Base-by-base conservation (phyloP, 2,888 invertebrate species). In the Hedychridium roseum region DNA sequence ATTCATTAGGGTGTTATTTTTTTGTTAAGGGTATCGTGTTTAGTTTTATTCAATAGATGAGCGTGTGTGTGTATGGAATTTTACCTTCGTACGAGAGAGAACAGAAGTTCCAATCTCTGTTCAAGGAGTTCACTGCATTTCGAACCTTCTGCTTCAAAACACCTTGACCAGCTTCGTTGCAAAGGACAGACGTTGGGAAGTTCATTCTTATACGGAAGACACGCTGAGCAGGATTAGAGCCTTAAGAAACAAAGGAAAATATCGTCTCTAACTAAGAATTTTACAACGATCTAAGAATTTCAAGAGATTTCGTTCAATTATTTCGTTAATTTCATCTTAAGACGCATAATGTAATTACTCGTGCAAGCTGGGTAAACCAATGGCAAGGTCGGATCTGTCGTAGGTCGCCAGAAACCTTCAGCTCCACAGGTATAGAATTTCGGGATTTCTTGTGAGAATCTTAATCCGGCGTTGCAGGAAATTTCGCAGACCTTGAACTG, bases 401-500 rank as follows among this genome's bases (percentile, higher is more conserved):
- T 93, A 39, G 97, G 97, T 64, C 95, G 84, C 98, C 97, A 98
- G 80, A 94, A 92, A 28, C 97, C 98, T 86, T 97, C 97, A 42
- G 92, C 92, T n/a, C 96, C 97, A 74, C 98, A 98, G 1, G 94
- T 94, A 78, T 96, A 98, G 84, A 97, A 97, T 62, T 92, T 91
- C 1, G 97, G 96, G n/a, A 96, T 92, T 45, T 88, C 87, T 73
- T 94, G 91, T 0, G 96, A 94, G 82, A 98, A 98, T 60, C 91
- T 84, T 3, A 94, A 81, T n/a, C 93, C 92, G 46, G 86, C 80
- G 61, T 92, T 91, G 70, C 95, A 95, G 36, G 87, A 84, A 50
- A 95, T 94, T 79, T 94, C 94, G 77, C 97, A 97, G 1, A 96
- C 92, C 81, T 95, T 95, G 80, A 95, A 96, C 73, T 94, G 93